Percentiles rank a stretch among this genome's conserved stretches.
Conservation (phyloP, 2,888 invertebrate species). For the Venusia cambrica region DNA sequence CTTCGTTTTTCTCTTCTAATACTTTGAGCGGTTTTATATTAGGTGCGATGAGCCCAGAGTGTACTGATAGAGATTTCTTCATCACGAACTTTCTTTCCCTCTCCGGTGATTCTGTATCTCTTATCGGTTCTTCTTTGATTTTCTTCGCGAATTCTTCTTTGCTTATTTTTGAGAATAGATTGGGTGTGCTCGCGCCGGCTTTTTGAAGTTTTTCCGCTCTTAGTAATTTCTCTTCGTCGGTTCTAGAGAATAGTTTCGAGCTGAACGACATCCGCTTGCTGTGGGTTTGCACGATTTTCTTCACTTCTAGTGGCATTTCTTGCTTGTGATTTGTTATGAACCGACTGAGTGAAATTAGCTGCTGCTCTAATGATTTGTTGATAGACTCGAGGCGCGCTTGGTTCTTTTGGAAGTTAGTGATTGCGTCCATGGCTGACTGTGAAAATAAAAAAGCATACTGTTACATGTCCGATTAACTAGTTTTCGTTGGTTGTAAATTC, state of each 20-base stretch:
- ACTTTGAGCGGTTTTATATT: conserved; percentile 52
- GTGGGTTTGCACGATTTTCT: conserved; percentile 86
- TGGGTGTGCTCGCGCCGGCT: conserved; percentile 64
- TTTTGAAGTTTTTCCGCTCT: too few species aligned
- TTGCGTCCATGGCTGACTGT: conserved; percentile 84
- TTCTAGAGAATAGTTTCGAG: conserved; percentile 66
- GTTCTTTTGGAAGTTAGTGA: conserved; percentile 83
- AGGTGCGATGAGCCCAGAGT: conserved; percentile 59
- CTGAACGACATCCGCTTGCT: conserved; percentile 59
- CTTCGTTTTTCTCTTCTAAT: conserved; percentile 30
- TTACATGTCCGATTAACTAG: too few species aligned
- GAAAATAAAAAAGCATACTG: too few species aligned
- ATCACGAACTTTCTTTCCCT: conserved; percentile 55
- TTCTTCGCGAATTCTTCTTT: conserved; percentile 28
- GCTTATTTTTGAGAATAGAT: conserved; percentile 62
- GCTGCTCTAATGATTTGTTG: conserved; percentile 87
- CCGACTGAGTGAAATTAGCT: conserved; percentile 85
- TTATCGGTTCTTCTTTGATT: conserved; percentile 1
- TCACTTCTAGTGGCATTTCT: conserved; percentile 87
- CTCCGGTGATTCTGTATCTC: conserved; percentile 40
- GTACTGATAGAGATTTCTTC: conserved; percentile 72
- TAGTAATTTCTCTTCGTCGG: conserved; percentile 61
- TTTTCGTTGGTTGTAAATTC: too few species aligned
- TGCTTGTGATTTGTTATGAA: conserved; percentile 86
- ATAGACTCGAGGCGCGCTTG: conserved; percentile 85